Evolutionary conservation across 2,888 invertebrate genomes (phyloP).

Genomic region (Xanthia icteritia): DNA sequence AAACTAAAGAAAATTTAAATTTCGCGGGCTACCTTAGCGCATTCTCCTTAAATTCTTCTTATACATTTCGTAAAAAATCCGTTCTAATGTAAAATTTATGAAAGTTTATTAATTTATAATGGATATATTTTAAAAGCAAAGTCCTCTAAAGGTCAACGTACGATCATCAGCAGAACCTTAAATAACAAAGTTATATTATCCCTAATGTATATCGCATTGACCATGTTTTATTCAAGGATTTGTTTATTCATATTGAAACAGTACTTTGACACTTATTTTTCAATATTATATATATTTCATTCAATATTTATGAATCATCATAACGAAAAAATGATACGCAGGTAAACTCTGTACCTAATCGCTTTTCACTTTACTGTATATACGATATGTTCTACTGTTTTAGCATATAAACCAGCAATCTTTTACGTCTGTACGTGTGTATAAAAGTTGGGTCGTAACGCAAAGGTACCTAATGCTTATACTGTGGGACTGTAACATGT

Average conservation of each 20-base stretch:
- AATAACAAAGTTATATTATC: constrained; percentile 35
- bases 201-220: constrained; percentile 40
- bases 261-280: constrained; percentile 42
- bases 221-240: constrained; percentile 47
- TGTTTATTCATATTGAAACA: constrained; percentile 43
- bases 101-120: constrained; percentile 16
- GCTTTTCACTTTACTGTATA: constrained; percentile 12
- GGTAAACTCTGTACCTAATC: constrained; percentile 13
- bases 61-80: background rate
- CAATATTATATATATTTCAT: constrained; percentile 9
- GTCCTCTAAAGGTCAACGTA: constrained; percentile 5
- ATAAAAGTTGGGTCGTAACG: constrained; percentile 13
- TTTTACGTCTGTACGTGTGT: constrained; percentile 25
- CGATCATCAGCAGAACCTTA: constrained; percentile 7
- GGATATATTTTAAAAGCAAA: constrained; percentile 7
- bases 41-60: background rate
- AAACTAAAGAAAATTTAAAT: no score
- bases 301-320: constrained; percentile 46
- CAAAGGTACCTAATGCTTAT: background rate
- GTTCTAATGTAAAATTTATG: background rate
- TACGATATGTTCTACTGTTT: constrained; percentile 15
- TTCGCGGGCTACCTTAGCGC: no score
- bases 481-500: background rate
- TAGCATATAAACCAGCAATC: constrained; percentile 33
- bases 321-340: constrained; percentile 21